phyloP scores from a whole-genome alignment of 2,113 vertebrate species.

The Saguinus imperator region DNA sequence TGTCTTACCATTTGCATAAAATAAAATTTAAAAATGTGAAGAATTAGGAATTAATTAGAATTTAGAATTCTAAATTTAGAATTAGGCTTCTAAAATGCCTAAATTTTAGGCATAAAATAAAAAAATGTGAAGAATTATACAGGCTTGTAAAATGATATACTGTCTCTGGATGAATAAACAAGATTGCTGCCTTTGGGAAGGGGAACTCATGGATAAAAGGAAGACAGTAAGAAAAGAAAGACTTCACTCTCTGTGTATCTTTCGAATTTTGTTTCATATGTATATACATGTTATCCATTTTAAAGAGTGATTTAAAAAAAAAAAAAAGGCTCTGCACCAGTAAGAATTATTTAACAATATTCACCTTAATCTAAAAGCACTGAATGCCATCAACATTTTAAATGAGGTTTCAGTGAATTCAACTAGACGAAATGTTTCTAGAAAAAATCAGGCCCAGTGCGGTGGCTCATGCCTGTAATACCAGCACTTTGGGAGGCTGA shows the following conservation, averaged over 20 bases:
- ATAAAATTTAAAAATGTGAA: neutral
- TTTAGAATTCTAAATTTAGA: no score
- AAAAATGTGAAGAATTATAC: neutral
- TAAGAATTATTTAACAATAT: slow-evolving; percentile 48
- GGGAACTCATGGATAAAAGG: neutral
- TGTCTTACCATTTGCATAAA: neutral
- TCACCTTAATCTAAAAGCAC: slow-evolving; percentile 45
- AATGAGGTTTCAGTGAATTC: slow-evolving; percentile 52
- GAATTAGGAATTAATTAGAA: neutral
- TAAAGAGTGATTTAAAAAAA: neutral
- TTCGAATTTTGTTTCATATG: slow-evolving; percentile 3
- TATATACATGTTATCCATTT: slow-evolving; percentile 13
- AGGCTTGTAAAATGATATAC: neutral
- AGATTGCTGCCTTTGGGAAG: neutral
- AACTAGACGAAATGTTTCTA: slow-evolving; percentile 50
- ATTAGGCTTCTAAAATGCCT: no score
- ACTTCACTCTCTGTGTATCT: neutral
- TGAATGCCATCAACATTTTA: slow-evolving; percentile 17
- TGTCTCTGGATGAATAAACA: slow-evolving; percentile 13
- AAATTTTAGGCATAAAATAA: neutral
- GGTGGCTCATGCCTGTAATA: no score
- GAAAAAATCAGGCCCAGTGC: neutral
- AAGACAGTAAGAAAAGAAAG: neutral
- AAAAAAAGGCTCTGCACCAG: slow-evolving; percentile 19
- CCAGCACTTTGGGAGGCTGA: no score